These are phyloP conservation scores for Polyodon spathula DNA, from an alignment of 2,113 vertebrate species.

Conservation along the genomic window DNA sequence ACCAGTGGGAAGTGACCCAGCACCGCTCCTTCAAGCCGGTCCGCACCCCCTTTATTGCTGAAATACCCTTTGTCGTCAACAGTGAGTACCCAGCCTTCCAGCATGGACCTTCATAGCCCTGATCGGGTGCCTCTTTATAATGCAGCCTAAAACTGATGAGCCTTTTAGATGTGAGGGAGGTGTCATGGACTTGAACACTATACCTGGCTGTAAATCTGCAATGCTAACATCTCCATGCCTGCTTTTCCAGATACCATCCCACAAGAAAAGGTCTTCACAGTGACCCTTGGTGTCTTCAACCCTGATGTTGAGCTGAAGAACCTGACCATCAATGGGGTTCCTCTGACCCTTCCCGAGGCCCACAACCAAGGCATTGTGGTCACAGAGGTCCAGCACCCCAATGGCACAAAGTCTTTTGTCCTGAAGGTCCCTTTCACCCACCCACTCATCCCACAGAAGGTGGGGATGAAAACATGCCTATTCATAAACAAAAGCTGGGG, in stretches of 20 bases:
- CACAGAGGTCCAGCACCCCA: no score
- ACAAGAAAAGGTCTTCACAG: constrained; percentile 17
- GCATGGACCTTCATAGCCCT: no score
- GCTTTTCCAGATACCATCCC: constrained; percentile 16
- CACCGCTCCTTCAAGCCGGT: constrained; percentile 32
- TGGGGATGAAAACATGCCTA: constrained; percentile 9
- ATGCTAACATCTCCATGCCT: background rate
- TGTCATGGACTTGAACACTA: background rate
- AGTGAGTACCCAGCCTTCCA: no score
- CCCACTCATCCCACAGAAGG: constrained; percentile 33
- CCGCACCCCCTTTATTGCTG: constrained; percentile 26
- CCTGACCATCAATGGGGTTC: constrained; percentile 27
- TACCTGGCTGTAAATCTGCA: background rate
- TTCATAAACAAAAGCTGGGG: no score
- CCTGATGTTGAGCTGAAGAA: constrained; percentile 30
- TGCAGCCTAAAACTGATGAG: no score
- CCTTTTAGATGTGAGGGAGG: background rate
- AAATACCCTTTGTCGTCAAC: constrained; percentile 20
- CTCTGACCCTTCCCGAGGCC: no score
- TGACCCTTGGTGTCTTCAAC: constrained; percentile 28
- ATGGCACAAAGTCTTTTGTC: no score
- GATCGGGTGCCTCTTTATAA: no score
- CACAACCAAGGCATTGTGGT: no score
- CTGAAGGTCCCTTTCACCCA: no score
- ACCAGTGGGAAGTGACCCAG: constrained; percentile 32